Evolutionary conservation across 2,888 invertebrate species (phyloP), one percentile per base, ranked within the genome.

Genomic region (Apantesis nais): DNA sequence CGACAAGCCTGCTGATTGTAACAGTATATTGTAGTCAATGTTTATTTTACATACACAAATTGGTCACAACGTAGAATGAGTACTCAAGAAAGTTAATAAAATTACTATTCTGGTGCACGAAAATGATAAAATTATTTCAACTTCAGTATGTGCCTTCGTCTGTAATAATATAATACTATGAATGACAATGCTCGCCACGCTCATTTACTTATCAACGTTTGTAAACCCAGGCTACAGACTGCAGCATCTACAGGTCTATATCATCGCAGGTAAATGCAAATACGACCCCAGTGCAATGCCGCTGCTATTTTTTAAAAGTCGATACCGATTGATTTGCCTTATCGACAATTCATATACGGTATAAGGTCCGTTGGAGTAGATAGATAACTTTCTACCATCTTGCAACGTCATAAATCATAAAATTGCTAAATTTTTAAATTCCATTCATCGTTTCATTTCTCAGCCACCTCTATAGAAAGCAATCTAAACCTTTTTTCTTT

Each of bases 261-360:
- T 31, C 69, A 63, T 67, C 34, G 64, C 65, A 68, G 62, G 34
- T 80, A 63, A 58, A 75, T 66, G 68, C 67, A 73, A 80, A 73
- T 72, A 72, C 19, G 65, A 64, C 68, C 69, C 68, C 1, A 67
- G 67, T 78, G 73, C 63, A 72, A 68, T 64, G 11, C 62, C 22
- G 64, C 31, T 74, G 66, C 66, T 70, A 64, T 76, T 79, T 81
- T 68, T 71, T 68, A 52, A 78, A 81, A 52, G 60, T 81, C 70
- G 73, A 78, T 76, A 79, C 74, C 62, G n/a, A 70, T 63, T 76
- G 71, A 78, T 81, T 71, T 68, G 70, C 69, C 68, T 60, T 66
- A 68, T 71, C 69, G 19, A 55, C 67, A 67, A 74, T 67, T 71
- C 72, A 69, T 66, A 71, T 66, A 71, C 39, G 41, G 19, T 37